Evolutionary conservation across 1,140 invertebrate genomes (phyloP), one percentile per base, ranked within the genome.

Genomic region (Aporrectodea caliginosa): DNA sequence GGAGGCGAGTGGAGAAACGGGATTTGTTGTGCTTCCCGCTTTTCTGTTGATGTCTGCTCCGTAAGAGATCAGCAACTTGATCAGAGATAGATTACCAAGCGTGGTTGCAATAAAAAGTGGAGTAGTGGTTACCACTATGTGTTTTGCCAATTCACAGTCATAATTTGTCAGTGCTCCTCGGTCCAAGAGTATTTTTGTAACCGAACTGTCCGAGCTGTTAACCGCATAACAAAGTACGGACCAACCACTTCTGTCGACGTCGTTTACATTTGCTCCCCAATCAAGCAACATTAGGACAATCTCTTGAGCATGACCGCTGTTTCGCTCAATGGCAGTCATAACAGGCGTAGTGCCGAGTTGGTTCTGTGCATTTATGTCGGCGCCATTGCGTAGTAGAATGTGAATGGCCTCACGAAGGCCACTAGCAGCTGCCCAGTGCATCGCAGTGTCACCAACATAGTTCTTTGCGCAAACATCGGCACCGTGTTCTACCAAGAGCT

Each of bases 251-350:
- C 22, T 35, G 35, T 78, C 43, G 73, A 35, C 35, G 76, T n/a
- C 35, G 32, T 78, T 75, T 2, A 78, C 30, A n/a, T 73, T 78
- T 70, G 73, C 78, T 27, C 43, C 70, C 22, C 30, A 73, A 73
- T 75, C n/a, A 14, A 32, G n/a, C 6, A 72, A n/a, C 27, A 72
- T 6, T n/a, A 12, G 2, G 6, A 32, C 70, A 27, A 27, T 32
- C 6, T 72, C 6, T 2, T 29, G 14, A 32, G 2, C 6, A 14
- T 2, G 2, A 32, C n/a, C 14, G 2, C 70, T n/a, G 27, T 72
- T 72, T 14, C 27, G 6, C 6, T 72, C 70, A 27, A 72, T 27
- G 6, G n/a, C n/a, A 6, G 33, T 34, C 73, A 31, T 16, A n/a
- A 75, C 14, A 31, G 73, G 31, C 34, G 73, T 33, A n/a, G 14